Conservation (phyloP, 2,888 invertebrate species). For the Anarsia innoxiella region DNA sequence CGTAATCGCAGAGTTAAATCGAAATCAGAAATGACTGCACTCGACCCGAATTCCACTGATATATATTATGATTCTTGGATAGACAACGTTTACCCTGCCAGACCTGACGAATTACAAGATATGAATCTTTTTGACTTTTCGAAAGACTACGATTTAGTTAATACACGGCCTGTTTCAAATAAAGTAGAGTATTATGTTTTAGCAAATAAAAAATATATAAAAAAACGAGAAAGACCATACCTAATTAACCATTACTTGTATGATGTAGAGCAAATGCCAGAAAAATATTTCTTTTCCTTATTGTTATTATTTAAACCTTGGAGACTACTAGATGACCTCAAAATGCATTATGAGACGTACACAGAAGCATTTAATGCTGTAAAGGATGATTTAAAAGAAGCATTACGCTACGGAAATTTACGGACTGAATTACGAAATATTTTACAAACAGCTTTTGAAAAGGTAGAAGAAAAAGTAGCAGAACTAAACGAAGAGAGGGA, state of each 20-base stretch:
- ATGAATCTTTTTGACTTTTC: constrained; percentile 13
- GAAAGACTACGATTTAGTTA: constrained; percentile 14
- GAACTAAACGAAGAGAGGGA: constrained; percentile 17
- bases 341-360: constrained; percentile 19
- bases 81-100: constrained; percentile 25
- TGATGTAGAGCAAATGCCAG: constrained; percentile 23
- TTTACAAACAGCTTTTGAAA: constrained; percentile 16
- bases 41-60: constrained; percentile 23
- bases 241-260: constrained; percentile 28
- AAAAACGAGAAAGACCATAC: constrained; percentile 23
- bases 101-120: constrained; percentile 25
- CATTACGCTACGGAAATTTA: constrained; percentile 14
- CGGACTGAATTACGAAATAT: constrained; percentile 9
- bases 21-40: constrained; percentile 22
- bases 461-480: constrained; percentile 17
- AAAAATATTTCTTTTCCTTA: constrained; percentile 25
- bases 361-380: constrained; percentile 20
- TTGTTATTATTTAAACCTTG: constrained; percentile 25
- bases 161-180: constrained; percentile 12
- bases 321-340: constrained; percentile 22
- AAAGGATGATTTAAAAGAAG: constrained; percentile 16
- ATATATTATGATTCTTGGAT: constrained; percentile 26
- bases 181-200: constrained; percentile 14
- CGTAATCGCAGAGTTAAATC: constrained; percentile 25
- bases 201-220: constrained; percentile 17